A percentile compares a stretch with the other conserved stretches of the same genome.
phyloP scores from a whole-genome alignment of 2,113 vertebrate species.

The Sturnira hondurensis region DNA sequence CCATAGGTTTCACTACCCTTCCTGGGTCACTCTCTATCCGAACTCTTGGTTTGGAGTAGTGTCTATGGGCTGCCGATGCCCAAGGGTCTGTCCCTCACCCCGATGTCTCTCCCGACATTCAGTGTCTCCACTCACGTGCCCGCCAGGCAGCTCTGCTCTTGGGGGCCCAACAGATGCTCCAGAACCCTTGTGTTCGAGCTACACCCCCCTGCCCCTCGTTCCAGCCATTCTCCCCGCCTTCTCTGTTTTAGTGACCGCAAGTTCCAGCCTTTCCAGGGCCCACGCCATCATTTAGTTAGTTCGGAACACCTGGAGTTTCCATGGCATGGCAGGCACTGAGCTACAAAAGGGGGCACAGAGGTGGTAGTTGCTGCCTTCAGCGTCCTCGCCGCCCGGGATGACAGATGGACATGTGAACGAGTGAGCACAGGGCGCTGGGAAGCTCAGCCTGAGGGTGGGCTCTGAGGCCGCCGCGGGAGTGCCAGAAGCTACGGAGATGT shows the following conservation, averaged over 20 bases:
- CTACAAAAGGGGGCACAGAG: neutral
- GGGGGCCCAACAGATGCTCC: neutral
- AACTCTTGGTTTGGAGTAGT: neutral
- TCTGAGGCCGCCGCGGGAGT: fast-evolving
- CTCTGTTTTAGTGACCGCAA: neutral
- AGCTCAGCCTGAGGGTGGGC: neutral
- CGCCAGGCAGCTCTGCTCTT: fast-evolving
- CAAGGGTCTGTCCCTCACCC: neutral
- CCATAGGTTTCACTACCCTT: neutral
- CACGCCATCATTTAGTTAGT: neutral
- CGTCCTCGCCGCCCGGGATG: fast-evolving
- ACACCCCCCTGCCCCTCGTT: neutral
- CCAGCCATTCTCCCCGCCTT: neutral
- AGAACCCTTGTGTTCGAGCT: neutral
- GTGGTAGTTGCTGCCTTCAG: fast-evolving
- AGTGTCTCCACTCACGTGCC: neutral
- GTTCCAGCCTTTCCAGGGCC: no score
- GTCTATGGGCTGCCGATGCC: fast-evolving
- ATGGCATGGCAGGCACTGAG: fast-evolving
- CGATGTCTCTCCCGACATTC: neutral
- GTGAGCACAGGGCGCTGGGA: fast-evolving
- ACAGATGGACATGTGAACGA: fast-evolving
- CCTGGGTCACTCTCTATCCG: neutral
- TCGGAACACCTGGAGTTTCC: neutral
- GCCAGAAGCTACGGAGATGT: fast-evolving